These are phyloP conservation scores for Pteria penguin DNA, from an alignment of 2,888 invertebrate genomes.

Conservation along the genomic window DNA sequence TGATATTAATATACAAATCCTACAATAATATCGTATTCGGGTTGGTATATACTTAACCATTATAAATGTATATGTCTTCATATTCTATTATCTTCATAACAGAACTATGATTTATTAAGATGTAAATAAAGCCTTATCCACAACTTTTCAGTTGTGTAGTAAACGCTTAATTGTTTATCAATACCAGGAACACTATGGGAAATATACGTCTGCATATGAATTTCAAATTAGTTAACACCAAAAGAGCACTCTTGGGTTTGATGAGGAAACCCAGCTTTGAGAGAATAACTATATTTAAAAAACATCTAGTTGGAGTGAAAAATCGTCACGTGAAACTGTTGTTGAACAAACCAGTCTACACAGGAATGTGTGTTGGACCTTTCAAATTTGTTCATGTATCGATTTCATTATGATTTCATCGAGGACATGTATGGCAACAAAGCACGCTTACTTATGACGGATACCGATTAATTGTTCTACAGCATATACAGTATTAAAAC, in stretches of 20 bases:
- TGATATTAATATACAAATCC: constrained; percentile 11
- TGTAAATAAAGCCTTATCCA: too few species aligned
- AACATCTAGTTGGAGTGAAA: too few species aligned
- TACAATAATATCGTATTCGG: constrained; percentile 20
- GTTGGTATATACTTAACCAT: too few species aligned
- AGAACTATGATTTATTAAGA: too few species aligned
- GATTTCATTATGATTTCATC: constrained; percentile 33
- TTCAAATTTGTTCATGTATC: constrained; percentile 22
- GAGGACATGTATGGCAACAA: constrained; percentile 11
- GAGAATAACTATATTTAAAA: constrained; percentile 27
- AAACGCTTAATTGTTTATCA: too few species aligned
- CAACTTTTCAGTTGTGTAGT: too few species aligned
- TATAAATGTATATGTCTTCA: too few species aligned
- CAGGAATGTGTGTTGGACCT: constrained; percentile 23
- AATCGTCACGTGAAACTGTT: too few species aligned
- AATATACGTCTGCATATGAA: too few species aligned
- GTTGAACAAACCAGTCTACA: constrained; percentile 26
- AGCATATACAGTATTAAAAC: constrained; percentile 10
- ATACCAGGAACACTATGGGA: too few species aligned
- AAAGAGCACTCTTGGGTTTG: constrained; percentile 5
- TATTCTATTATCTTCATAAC: too few species aligned
- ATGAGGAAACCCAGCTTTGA: constrained; percentile 18
- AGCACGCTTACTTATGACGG: constrained; percentile 12
- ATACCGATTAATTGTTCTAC: constrained; percentile 27
- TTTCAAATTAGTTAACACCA: background rate